These are phyloP conservation scores for Zapornia atra DNA, from an alignment of 2,113 vertebrate species.

Conservation along the genomic window DNA sequence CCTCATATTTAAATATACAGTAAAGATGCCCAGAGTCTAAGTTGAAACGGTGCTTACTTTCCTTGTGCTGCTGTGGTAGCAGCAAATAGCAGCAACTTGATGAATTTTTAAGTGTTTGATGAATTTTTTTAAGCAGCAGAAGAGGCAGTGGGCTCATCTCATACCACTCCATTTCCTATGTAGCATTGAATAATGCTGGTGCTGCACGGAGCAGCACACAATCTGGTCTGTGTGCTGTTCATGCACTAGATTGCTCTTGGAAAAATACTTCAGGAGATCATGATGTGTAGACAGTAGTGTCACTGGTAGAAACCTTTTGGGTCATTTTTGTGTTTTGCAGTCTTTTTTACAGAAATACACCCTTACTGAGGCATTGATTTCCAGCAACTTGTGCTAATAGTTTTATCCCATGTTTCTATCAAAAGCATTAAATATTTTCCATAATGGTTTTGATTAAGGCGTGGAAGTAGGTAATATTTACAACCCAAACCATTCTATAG, in stretches of 20 bases:
- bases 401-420: not conserved
- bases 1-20: not conserved
- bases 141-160: not conserved
- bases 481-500: not conserved
- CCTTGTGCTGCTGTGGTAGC: not conserved
- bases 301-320: not conserved
- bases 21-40: not conserved
- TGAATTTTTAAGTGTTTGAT: not conserved
- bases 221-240: not conserved
- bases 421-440: not conserved
- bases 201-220: fast-evolving
- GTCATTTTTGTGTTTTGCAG: not conserved
- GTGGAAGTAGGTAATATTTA: not conserved
- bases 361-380: not conserved
- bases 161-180: not conserved
- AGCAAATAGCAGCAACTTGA: not conserved
- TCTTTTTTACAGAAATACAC: not conserved
- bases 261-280: not conserved
- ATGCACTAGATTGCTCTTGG: not conserved
- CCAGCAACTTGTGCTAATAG: not conserved
- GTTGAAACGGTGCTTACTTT: not conserved
- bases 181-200: not conserved
- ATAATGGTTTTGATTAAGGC: not conserved
- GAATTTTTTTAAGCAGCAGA: not conserved
- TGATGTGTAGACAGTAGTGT: fast-evolving